Percentiles rank a stretch among this genome's conserved stretches.
Evolutionary conservation across 2,113 vertebrate genomes (phyloP).

Genomic region (Rostratula benghalensis): DNA sequence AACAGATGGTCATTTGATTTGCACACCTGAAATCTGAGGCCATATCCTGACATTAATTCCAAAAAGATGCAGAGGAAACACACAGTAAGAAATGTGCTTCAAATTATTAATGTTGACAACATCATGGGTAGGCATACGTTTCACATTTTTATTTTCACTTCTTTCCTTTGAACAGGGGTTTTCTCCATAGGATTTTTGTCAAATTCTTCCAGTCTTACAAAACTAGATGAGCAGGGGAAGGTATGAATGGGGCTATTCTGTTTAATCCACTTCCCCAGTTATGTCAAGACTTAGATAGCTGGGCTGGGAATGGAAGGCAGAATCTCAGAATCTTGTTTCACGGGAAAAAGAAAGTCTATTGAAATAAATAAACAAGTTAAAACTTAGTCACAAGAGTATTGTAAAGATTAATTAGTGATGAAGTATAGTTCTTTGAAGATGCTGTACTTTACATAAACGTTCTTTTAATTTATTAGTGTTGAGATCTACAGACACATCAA

Average conservation of each 20-base stretch:
- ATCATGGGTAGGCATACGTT: background rate
- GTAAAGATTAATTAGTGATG: background rate
- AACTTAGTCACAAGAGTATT: background rate
- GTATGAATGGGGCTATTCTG: background rate
- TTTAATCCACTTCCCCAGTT: background rate
- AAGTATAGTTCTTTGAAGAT: background rate
- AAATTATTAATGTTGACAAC: background rate
- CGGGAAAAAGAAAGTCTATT: background rate
- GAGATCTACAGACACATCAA: background rate
- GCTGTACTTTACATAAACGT: background rate
- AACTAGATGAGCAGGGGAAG: background rate
- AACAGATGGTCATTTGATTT: constrained; percentile 17
- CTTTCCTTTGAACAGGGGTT: background rate
- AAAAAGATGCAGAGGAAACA: background rate
- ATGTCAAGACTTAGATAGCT: background rate
- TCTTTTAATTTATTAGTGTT: background rate
- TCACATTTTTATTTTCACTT: background rate
- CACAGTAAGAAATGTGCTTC: background rate
- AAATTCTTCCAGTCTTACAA: background rate
- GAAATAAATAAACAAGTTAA: constrained; percentile 1
- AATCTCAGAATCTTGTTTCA: background rate
- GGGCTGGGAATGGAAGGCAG: background rate
- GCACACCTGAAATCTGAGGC: background rate
- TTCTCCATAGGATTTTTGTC: background rate
- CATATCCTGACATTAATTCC: background rate